Conservation (phyloP, 2,888 invertebrate species). For the Amitus sp. region DNA sequence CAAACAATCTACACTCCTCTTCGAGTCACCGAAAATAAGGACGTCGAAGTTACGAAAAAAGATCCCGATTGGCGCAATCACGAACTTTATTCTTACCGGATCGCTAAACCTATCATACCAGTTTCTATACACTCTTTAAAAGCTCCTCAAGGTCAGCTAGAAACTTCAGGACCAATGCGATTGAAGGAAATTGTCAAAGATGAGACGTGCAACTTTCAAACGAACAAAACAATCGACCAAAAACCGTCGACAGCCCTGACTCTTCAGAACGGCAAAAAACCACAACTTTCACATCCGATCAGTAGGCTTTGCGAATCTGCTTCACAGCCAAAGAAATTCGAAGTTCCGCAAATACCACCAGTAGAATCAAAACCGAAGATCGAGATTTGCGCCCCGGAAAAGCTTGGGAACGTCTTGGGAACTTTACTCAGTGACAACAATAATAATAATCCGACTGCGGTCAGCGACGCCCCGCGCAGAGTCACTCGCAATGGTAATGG, state of each 20-base stretch:
- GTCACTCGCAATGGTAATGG: not conserved
- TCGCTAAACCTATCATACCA: constrained; percentile 6
- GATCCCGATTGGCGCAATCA: not conserved
- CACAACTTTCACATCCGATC: constrained; percentile 54
- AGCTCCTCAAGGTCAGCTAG: constrained; percentile 2
- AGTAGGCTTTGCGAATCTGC: constrained; percentile 53
- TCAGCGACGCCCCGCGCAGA: constrained; percentile 7
- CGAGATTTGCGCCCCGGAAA: constrained; percentile 25
- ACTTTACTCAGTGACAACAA: constrained; percentile 27
- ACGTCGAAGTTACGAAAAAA: constrained; percentile 3
- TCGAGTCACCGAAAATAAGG: constrained; percentile 4
- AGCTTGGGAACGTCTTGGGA: constrained; percentile 40
- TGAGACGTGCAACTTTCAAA: constrained; percentile 9
- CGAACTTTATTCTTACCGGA: constrained; percentile 7
- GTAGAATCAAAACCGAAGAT: not conserved
- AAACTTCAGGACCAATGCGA: not conserved
- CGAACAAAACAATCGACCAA: constrained; percentile 12
- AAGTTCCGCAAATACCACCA: not conserved
- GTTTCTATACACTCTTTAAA: not conserved
- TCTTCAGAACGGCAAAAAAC: constrained; percentile 26
- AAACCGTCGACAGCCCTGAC: too few relatives aligned
- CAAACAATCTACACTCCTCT: not conserved
- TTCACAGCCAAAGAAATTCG: constrained; percentile 17
- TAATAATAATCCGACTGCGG: constrained; percentile 9
- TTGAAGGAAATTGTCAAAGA: not conserved